These are phyloP conservation scores for Silurus aristotelis DNA, from an alignment of 2,797 vertebrate genomes.

Conservation along the genomic window DNA sequence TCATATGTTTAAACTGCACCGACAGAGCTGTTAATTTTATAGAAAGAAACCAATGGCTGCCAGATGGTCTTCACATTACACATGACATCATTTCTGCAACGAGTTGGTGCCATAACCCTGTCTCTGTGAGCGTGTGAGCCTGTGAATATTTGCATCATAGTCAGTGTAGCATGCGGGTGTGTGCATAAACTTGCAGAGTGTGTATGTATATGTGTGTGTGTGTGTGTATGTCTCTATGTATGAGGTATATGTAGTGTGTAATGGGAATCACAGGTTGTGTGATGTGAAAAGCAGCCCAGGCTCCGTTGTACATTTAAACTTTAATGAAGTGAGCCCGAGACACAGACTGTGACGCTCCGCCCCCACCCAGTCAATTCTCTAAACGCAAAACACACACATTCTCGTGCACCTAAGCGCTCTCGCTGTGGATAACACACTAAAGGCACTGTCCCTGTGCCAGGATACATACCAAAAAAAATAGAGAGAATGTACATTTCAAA, in stretches of 20 bases:
- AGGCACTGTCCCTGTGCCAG: conserved; percentile 47
- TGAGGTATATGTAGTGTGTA: conserved; percentile 60
- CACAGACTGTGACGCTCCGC: conserved; percentile 74
- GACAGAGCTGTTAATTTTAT: conserved; percentile 25
- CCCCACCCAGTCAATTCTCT: conserved; percentile 47
- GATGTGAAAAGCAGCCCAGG: conserved; percentile 73
- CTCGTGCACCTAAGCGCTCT: conserved; percentile 29
- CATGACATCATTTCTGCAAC: background rate
- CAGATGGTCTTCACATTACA: conserved; percentile 14
- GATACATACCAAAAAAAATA: conserved; percentile 43
- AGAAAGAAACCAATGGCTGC: background rate
- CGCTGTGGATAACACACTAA: conserved; percentile 52
- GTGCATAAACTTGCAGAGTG: conserved; percentile 41
- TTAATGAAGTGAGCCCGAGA: conserved; percentile 80
- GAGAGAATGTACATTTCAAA: conserved; percentile 35
- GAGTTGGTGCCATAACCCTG: background rate
- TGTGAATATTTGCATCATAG: conserved; percentile 31
- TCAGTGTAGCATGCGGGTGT: conserved; percentile 34
- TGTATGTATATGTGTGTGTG: conserved; percentile 24
- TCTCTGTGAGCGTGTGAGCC: conserved; percentile 16
- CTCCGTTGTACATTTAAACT: conserved; percentile 74
- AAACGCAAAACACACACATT: conserved; percentile 55
- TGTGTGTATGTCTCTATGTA: conserved; percentile 34
- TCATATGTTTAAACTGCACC: conserved; percentile 6
- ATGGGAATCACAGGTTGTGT: conserved; percentile 78